phyloP scores from a whole-genome alignment of 2,113 vertebrate genomes.

The Mormyrus iriodes region DNA sequence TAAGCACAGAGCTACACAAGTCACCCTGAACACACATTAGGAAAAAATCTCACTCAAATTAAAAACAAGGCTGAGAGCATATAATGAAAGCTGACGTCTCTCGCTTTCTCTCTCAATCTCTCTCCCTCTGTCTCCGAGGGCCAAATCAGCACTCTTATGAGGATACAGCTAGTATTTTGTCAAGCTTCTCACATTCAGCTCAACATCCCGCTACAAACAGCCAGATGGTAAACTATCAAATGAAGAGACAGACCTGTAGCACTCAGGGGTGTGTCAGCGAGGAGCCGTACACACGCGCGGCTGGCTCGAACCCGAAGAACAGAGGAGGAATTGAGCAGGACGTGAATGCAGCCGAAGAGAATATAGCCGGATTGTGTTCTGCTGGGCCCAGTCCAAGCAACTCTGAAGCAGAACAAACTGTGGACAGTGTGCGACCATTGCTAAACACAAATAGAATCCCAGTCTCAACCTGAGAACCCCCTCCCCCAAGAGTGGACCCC shows the following conservation, averaged over 20 bases:
- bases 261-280: neutral
- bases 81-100: neutral
- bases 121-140: neutral
- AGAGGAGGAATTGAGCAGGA: neutral
- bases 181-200: neutral
- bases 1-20: neutral
- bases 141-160: neutral
- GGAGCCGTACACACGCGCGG: neutral
- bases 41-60: neutral
- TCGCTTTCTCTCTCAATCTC: too few species aligned
- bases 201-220: neutral
- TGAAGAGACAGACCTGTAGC: neutral
- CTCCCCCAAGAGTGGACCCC: neutral
- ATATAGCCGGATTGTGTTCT: constrained; percentile 3
- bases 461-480: neutral
- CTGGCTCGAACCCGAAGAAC: neutral
- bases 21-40: neutral
- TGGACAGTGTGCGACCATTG: neutral
- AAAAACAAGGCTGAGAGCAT: neutral
- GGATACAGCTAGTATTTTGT: neutral
- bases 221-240: neutral
- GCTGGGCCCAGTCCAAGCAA: constrained; percentile 5
- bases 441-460: constrained; percentile 1
- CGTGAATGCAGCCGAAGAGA: neutral
- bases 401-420: neutral